phyloP scores from a whole-genome alignment of 2,113 vertebrate species.

The Gasterosteus aculeatus region DNA sequence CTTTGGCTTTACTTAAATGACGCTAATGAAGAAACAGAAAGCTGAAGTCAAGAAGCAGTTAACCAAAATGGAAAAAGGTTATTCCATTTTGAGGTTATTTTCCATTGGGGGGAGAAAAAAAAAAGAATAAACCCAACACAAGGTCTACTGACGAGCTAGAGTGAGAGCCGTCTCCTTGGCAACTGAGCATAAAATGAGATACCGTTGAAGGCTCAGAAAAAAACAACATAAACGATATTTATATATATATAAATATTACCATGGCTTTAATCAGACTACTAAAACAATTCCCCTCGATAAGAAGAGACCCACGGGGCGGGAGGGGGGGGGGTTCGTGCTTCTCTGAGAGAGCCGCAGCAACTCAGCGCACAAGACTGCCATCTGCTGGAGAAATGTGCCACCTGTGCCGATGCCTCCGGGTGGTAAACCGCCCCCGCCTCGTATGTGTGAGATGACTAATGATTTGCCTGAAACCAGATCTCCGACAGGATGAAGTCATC shows the following conservation, averaged over 20 bases:
- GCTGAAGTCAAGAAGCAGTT: background rate
- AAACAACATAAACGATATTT: background rate
- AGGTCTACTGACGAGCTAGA: background rate
- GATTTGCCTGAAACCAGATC: constrained; percentile 47
- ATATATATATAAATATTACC: too few relatives aligned
- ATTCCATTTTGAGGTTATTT: background rate
- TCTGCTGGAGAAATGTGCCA: constrained; percentile 54
- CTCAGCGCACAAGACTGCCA: constrained; percentile 55
- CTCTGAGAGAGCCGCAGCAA: background rate
- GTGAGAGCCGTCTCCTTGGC: background rate
- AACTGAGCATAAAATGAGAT: background rate
- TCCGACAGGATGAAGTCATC: constrained; percentile 41
- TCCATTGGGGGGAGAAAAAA: background rate
- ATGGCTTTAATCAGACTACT: background rate
- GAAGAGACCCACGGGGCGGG: background rate
- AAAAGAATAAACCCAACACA: background rate
- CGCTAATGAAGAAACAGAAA: background rate
- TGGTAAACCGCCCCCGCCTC: background rate
- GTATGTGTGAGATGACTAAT: constrained; percentile 12
- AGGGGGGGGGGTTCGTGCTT: background rate
- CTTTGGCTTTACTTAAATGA: background rate
- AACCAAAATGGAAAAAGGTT: background rate
- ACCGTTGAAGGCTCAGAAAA: background rate
- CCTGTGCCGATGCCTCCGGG: constrained; percentile 13
- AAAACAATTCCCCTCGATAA: background rate